Evolutionary conservation across 2,888 invertebrate species (phyloP), one percentile per base, ranked within the genome.

Genomic region (Epicampocera succincta): DNA sequence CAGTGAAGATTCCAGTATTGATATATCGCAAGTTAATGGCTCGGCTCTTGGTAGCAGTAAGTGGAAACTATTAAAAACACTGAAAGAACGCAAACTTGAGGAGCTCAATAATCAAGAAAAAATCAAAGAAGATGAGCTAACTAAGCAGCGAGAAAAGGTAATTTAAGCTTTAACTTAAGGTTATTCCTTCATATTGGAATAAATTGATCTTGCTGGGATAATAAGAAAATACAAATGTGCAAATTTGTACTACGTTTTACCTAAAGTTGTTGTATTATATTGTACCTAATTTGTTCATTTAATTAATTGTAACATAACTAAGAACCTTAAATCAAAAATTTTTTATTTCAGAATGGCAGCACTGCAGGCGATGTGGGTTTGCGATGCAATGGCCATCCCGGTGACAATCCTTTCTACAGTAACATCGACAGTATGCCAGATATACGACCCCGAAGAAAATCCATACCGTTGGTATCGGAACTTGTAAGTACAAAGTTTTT

Each of bases 341-440:
- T 44, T 17, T 12, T 52, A 12, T 52, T 80, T 50, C 38, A 96
- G 96, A 97, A 96, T 94, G 96, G 96, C 85, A 94, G 95, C 86
- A 95, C 95, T 74, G 93, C 95, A 84, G 95, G 95, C 79, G 96
- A 96, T 86, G 94, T 95, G 85, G 94, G 94, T 63, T 94, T 96
- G 83, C 93, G 96, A 84, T 94, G 94, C 65, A 96, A 96, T 93
- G 96, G 96, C 86, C 97, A 97, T 89, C 96, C 97, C 19, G 96
- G 97, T 86, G 97, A 98, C 92, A 99, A 99, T 92, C 98, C 99
- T 11, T 99, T 99, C 93, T 99, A 99, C 94, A 98, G 98, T 92
- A 98, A 98, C 92, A 99, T 99, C 92, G 99, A 99, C 94, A 99
- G 99, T 90, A 99, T 98, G 97, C 99, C 99, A 65, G 99, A 99